These are phyloP conservation scores for Julus scanicus DNA, from an alignment of 2,888 invertebrate species.

Conservation along the genomic window DNA sequence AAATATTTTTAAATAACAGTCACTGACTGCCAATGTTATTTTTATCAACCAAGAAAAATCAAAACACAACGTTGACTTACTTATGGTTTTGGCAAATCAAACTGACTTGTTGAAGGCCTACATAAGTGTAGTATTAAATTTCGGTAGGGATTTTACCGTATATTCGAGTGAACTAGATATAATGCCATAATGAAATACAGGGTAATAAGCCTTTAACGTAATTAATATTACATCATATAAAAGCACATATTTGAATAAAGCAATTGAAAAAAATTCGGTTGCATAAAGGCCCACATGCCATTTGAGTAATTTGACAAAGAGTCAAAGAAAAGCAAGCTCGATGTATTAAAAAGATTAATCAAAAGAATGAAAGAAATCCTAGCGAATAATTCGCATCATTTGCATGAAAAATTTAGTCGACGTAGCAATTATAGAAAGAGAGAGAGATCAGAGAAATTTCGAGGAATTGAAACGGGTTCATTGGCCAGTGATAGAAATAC, in stretches of 20 bases:
- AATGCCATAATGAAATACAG: background rate
- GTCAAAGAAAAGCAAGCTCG: background rate
- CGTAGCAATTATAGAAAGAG: background rate
- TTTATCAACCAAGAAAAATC: no score
- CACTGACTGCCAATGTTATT: no score
- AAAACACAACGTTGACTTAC: no score
- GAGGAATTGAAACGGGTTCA: background rate
- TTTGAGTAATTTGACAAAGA: background rate
- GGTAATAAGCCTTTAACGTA: background rate
- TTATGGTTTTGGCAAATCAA: no score
- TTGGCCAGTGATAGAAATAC: background rate
- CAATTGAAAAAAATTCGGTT: background rate
- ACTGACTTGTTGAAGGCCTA: no score
- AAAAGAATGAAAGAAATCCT: slow-evolving; percentile 4
- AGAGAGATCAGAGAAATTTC: background rate
- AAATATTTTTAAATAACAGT: no score
- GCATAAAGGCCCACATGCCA: background rate
- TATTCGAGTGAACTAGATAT: background rate
- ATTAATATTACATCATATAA: background rate
- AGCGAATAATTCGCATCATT: background rate
- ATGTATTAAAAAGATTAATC: slow-evolving; percentile 2
- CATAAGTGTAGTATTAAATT: no score
- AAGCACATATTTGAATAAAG: background rate
- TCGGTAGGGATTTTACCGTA: no score
- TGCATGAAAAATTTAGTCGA: background rate